Conservation (phyloP, 2,888 invertebrate species). For the Priocnemis perturbator region DNA sequence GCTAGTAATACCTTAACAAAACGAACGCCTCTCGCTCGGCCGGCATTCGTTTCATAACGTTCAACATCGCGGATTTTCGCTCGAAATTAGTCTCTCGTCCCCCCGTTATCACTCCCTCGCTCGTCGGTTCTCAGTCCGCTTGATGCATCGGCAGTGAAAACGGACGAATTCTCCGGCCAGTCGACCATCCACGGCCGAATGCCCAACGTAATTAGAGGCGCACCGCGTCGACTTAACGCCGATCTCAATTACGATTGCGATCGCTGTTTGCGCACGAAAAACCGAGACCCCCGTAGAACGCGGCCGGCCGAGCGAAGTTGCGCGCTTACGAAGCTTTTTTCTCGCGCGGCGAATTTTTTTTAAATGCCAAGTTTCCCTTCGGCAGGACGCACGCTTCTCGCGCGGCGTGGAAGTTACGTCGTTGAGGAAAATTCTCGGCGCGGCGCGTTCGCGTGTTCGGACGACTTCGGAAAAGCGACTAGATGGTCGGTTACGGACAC, state of each 20-base stretch:
- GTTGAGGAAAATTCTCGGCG: no score
- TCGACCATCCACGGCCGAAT: constrained; percentile 30
- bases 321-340: constrained; percentile 5
- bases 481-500: no score
- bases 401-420: no score
- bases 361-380: no score
- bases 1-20: no score
- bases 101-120: constrained; percentile 13
- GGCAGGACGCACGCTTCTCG: no score
- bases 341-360: neutral
- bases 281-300: neutral
- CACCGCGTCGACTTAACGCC: constrained; percentile 8
- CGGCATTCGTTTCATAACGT: no score
- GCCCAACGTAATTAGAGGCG: constrained; percentile 37
- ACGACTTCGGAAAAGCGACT: no score
- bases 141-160: constrained; percentile 5
- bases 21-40: no score
- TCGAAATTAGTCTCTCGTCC: constrained; percentile 21
- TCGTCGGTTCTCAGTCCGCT: neutral
- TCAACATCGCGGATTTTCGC: no score
- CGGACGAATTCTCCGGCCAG: constrained; percentile 28
- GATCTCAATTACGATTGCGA: constrained; percentile 29
- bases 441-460: no score
- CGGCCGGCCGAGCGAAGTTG: neutral
- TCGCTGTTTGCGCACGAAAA: neutral